Conservation (phyloP, 2,797 vertebrate species). For the Bucorvus abyssinicus region DNA sequence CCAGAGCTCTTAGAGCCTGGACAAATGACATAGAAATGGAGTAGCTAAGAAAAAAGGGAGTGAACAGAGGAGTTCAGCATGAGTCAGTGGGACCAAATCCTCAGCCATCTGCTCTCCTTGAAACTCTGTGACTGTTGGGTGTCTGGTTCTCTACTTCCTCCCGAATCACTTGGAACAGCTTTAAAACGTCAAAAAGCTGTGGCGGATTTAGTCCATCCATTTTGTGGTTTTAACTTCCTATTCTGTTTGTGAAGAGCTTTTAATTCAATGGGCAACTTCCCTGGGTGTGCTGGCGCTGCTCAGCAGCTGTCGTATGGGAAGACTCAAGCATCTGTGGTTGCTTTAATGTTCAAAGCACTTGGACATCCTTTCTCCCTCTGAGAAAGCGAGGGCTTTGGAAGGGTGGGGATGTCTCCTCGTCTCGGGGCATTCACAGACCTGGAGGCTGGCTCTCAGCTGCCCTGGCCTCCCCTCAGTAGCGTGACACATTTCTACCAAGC, state of each 20-base stretch:
- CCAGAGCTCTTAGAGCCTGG: not conserved
- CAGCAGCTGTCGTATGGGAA: not conserved
- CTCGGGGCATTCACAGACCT: rapidly evolving
- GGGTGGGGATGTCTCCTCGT: not conserved
- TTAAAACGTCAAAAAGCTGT: not conserved
- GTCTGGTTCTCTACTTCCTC: not conserved
- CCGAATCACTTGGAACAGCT: not conserved
- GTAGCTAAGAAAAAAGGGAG: not conserved
- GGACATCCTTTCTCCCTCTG: not conserved
- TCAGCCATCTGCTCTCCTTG: not conserved
- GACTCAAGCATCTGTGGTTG: not conserved
- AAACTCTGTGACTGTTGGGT: not conserved
- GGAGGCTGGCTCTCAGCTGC: not conserved
- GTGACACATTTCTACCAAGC: not conserved
- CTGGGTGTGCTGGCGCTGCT: not conserved
- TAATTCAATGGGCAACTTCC: not conserved
- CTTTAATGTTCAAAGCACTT: not conserved
- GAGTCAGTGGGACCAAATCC: not conserved
- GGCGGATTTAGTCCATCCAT: not conserved
- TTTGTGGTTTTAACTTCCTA: not conserved
- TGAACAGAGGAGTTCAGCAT: not conserved
- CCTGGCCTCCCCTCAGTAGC: not conserved
- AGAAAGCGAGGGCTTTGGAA: not conserved
- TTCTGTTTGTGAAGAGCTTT: not conserved
- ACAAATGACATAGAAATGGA: not conserved